phyloP scores from a whole-genome alignment of 2,888 invertebrate species.

The Gonocerus acuteangulatus region DNA sequence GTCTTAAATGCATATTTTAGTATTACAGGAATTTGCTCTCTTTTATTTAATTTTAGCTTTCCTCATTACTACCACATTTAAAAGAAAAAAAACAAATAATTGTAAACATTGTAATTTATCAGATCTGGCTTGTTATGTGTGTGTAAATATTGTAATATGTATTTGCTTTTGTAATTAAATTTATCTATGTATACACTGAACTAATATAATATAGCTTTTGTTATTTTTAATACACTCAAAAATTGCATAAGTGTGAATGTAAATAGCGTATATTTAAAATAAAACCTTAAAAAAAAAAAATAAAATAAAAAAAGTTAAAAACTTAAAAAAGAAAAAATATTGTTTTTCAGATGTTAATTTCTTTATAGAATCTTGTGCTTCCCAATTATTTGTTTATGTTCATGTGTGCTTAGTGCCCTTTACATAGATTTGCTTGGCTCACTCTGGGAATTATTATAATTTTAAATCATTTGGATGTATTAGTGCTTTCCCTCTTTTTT shows the following conservation, averaged over 20 bases:
- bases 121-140: conserved; percentile 28
- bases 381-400: background rate
- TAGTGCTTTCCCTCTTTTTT: background rate
- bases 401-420: background rate
- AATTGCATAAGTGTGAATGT: conserved; percentile 28
- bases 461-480: background rate
- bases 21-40: conserved; percentile 19
- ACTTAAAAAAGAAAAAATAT: background rate
- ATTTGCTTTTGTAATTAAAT: conserved; percentile 25
- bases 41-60: conserved; percentile 7
- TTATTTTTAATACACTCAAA: conserved; percentile 25
- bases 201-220: conserved; percentile 31
- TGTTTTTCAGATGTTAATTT: background rate
- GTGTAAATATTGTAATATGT: conserved; percentile 27
- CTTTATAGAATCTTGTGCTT: background rate
- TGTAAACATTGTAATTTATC: conserved; percentile 12
- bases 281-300: conserved; percentile 11
- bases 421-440: background rate
- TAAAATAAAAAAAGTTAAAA: background rate
- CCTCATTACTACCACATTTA: conserved; percentile 4
- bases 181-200: conserved; percentile 15
- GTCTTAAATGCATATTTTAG: conserved; percentile 16
- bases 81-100: background rate
- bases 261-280: conserved; percentile 23
- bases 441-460: background rate